phyloP scores from a whole-genome alignment of 2,888 invertebrate species.

The Aspidiotus destructor region DNA sequence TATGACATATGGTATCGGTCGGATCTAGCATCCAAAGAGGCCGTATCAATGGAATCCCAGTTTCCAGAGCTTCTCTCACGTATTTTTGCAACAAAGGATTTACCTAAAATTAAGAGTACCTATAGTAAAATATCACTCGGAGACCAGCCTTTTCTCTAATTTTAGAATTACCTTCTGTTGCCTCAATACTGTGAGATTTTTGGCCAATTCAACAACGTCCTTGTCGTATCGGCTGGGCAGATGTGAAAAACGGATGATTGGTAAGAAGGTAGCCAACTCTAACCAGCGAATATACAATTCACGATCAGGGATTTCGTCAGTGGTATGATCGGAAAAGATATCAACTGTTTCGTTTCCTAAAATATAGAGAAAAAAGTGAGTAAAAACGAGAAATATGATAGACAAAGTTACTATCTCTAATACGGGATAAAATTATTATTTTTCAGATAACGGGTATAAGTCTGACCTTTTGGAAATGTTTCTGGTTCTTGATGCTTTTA shows the following conservation, averaged over 20 bases:
- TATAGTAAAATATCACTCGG: conserved; percentile 6
- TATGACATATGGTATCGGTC: conserved; percentile 63
- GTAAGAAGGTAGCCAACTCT: conserved; percentile 80
- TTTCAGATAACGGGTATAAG: too few relatives aligned
- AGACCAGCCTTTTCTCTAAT: too few relatives aligned
- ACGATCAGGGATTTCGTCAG: conserved; percentile 40
- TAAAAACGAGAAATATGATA: too few relatives aligned
- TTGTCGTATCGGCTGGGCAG: conserved; percentile 80
- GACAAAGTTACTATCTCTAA: too few relatives aligned
- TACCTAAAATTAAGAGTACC: conserved; percentile 45
- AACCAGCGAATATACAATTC: conserved; percentile 85
- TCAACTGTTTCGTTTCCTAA: conserved; percentile 14
- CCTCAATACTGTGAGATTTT: conserved; percentile 60
- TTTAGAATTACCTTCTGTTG: conserved; percentile 52
- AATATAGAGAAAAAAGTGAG: not conserved
- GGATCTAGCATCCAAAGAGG: conserved; percentile 86
- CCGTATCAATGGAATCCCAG: conserved; percentile 72
- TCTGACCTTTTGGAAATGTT: too few relatives aligned
- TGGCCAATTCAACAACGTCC: conserved; percentile 64
- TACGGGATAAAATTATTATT: too few relatives aligned
- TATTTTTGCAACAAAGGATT: conserved; percentile 67
- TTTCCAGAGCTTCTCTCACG: conserved; percentile 65
- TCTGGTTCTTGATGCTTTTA: too few relatives aligned
- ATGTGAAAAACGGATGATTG: conserved; percentile 83
- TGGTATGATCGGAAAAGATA: conserved; percentile 23